Conservation (phyloP, 2,888 invertebrate genomes). For the Cecidostiba fungosa region DNA sequence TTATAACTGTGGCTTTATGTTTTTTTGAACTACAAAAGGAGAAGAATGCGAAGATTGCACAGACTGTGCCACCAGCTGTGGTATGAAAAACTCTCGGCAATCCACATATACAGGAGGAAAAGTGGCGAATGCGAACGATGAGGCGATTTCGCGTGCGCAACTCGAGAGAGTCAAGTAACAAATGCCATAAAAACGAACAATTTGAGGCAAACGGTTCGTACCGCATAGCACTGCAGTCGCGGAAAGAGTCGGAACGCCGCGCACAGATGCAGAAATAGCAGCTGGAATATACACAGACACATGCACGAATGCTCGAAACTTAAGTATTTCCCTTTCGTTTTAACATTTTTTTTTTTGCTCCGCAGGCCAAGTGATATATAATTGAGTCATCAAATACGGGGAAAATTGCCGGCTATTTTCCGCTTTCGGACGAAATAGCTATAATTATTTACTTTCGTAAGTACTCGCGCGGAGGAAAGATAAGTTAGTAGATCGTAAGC, state of each 20-base stretch:
- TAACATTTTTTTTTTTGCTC: constrained; percentile 20
- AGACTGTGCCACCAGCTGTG: background rate
- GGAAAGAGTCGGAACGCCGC: constrained; percentile 20
- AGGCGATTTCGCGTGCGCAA: constrained; percentile 11
- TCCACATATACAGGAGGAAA: background rate
- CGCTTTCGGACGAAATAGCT: constrained; percentile 39
- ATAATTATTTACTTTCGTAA: constrained; percentile 45
- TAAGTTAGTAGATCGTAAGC: background rate
- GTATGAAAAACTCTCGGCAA: background rate
- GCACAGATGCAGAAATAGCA: constrained; percentile 32
- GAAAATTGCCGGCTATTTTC: constrained; percentile 53
- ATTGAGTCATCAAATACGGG: constrained; percentile 55
- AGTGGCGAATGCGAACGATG: constrained; percentile 7
- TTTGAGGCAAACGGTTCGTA: constrained; percentile 41
- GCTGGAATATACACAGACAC: background rate
- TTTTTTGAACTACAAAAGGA: background rate
- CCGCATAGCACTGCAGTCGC: constrained; percentile 13
- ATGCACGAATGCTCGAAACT: constrained; percentile 16
- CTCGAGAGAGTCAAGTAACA: constrained; percentile 38
- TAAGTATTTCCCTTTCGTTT: constrained; percentile 23
- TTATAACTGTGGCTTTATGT: background rate
- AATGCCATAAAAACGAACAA: constrained; percentile 55
- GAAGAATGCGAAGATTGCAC: background rate
- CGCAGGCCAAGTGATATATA: constrained; percentile 42
- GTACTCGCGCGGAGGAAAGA: background rate